A percentile compares a stretch with the other conserved stretches of the same genome.
phyloP scores from a whole-genome alignment of 2,888 invertebrate species.

The Tipula vernalis region DNA sequence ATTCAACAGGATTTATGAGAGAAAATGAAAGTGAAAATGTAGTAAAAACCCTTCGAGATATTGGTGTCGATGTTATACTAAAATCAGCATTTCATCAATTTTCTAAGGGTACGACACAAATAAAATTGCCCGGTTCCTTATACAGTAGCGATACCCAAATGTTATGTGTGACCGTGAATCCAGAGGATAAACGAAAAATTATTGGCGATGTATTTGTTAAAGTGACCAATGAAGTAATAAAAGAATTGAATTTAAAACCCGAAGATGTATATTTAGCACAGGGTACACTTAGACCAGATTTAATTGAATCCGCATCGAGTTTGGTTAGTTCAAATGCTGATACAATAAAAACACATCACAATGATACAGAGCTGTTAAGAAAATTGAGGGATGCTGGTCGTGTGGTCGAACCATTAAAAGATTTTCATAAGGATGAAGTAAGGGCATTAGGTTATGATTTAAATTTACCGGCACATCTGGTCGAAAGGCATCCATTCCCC shows the following conservation, averaged over 20 bases:
- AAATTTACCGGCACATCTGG: conserved; percentile 73
- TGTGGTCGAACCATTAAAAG: conserved; percentile 94
- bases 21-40: conserved; percentile 88
- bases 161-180: conserved; percentile 75
- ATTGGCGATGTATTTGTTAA: conserved; percentile 98
- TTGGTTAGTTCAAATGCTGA: conserved; percentile 81
- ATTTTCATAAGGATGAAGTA: conserved; percentile 98
- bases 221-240: conserved; percentile 80
- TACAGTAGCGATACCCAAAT: conserved; percentile 55
- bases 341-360: conserved; percentile 98
- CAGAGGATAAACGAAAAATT: conserved; percentile 96
- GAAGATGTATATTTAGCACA: conserved; percentile 90
- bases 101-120: conserved; percentile 69
- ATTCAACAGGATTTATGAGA: conserved; percentile 66
- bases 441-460: conserved; percentile 79
- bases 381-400: conserved; percentile 59
- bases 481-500: conserved; percentile 95
- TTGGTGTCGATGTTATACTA: conserved; percentile 72
- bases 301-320: conserved; percentile 92
- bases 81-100: conserved; percentile 60
- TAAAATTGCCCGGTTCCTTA: conserved; percentile 48
- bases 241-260: conserved; percentile 75
- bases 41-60: conserved; percentile 63
- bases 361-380: conserved; percentile 90
- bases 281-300: conserved; percentile 92